Percentiles rank a stretch among this genome's conserved stretches.
These are phyloP conservation scores for Sceloporus tristichus DNA, from an alignment of 2,113 vertebrate genomes.

Conservation along the genomic window DNA sequence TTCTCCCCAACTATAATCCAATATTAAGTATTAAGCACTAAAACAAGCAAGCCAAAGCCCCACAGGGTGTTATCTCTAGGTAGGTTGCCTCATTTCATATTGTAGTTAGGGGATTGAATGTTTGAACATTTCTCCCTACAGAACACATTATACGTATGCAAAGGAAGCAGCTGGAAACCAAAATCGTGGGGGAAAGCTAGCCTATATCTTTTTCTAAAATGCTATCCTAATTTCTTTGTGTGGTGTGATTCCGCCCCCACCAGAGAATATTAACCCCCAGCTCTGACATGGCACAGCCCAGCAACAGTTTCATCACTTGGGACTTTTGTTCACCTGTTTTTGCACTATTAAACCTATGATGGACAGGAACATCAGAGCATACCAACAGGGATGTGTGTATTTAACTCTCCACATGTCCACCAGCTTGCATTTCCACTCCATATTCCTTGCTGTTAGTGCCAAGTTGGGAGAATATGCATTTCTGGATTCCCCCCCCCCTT, in stretches of 20 bases:
- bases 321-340: background rate
- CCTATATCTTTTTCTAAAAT: background rate
- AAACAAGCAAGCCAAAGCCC: background rate
- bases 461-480: background rate
- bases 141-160: background rate
- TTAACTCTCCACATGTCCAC: background rate
- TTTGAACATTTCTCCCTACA: background rate
- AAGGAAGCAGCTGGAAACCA: background rate
- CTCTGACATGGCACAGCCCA: background rate
- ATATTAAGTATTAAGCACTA: slow-evolving; percentile 9
- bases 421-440: slow-evolving; percentile 8
- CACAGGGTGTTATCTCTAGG: background rate
- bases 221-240: background rate
- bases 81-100: background rate
- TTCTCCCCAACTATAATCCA: slow-evolving; percentile 2
- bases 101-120: background rate
- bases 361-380: slow-evolving; percentile 12
- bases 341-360: slow-evolving; percentile 5
- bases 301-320: background rate
- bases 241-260: background rate
- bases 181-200: background rate
- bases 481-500: background rate
- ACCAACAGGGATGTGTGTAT: background rate
- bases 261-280: background rate
- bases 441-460: background rate